phyloP scores from a whole-genome alignment of 2,888 invertebrate genomes.

The Lordiphosa andalusiaca region DNA sequence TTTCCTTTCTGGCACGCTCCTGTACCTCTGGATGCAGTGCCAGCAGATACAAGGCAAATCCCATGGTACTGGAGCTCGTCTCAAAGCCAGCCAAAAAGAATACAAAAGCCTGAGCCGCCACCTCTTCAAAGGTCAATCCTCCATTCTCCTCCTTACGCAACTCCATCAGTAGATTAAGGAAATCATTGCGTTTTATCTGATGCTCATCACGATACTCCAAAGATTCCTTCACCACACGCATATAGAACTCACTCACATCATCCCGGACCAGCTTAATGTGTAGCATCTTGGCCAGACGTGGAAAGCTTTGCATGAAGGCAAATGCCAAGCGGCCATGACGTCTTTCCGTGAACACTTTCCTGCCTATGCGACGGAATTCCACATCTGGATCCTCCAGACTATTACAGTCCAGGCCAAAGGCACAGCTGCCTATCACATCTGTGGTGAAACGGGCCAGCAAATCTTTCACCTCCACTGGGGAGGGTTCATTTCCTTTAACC shows the following conservation, averaged over 20 bases:
- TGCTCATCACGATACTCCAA: conserved; percentile 77
- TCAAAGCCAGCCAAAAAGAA: conserved; percentile 83
- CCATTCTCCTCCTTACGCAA: conserved; percentile 71
- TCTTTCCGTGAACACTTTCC: conserved; percentile 47
- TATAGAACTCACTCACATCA: conserved; percentile 69
- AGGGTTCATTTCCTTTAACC: conserved; percentile 12
- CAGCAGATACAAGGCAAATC: conserved; percentile 77
- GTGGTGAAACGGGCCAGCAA: conserved; percentile 81
- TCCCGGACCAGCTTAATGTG: conserved; percentile 51
- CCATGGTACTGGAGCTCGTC: conserved; percentile 81
- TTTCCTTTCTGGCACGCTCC: conserved; percentile 59
- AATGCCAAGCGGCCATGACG: conserved; percentile 53
- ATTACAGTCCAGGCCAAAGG: conserved; percentile 81
- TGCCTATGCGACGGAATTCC: conserved; percentile 76
- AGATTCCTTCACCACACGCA: conserved; percentile 77
- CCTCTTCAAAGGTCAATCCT: conserved; percentile 80
- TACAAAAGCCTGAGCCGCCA: conserved; percentile 82
- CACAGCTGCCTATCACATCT: conserved; percentile 81
- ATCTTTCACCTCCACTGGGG: conserved; percentile 78
- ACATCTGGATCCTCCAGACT: conserved; percentile 79
- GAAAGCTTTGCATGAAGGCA: conserved; percentile 57
- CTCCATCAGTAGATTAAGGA: conserved; percentile 82
- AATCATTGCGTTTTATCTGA: conserved; percentile 80
- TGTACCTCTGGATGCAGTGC: conserved; percentile 69
- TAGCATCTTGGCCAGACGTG: conserved; percentile 49